Evolutionary conservation across 2,113 vertebrate species (phyloP).

Genomic region (Bubo scandiacus): DNA sequence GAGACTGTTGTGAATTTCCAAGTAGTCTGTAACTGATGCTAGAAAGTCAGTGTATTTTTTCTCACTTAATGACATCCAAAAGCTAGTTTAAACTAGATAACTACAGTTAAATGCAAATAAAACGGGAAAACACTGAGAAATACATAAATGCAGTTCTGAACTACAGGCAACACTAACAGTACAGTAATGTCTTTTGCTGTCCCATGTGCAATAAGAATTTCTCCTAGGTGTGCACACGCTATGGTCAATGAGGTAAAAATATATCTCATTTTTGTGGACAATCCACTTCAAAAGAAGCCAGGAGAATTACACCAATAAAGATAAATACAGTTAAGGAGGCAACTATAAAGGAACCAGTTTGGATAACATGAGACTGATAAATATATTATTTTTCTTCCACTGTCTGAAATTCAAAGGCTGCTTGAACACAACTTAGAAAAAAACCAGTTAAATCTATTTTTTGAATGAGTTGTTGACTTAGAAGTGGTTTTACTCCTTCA

Average conservation of each 20-base stretch:
- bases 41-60: background rate
- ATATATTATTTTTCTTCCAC: background rate
- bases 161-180: background rate
- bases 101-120: background rate
- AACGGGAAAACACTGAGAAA: background rate
- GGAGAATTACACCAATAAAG: background rate
- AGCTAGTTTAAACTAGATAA: background rate
- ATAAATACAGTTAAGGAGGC: background rate
- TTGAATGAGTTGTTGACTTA: background rate
- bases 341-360: background rate
- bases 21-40: background rate
- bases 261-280: background rate
- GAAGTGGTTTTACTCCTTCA: background rate
- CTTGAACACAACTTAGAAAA: background rate
- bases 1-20: background rate
- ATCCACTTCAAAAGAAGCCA: background rate
- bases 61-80: background rate
- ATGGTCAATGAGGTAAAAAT: background rate
- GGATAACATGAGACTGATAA: background rate
- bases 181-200: background rate
- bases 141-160: background rate
- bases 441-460: background rate
- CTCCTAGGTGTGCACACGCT: background rate
- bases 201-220: background rate
- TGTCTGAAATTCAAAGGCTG: background rate